Percentiles rank a stretch among this genome's conserved stretches.
phyloP scores from a whole-genome alignment of 2,797 vertebrate genomes.

The Eulemur albifrons region DNA sequence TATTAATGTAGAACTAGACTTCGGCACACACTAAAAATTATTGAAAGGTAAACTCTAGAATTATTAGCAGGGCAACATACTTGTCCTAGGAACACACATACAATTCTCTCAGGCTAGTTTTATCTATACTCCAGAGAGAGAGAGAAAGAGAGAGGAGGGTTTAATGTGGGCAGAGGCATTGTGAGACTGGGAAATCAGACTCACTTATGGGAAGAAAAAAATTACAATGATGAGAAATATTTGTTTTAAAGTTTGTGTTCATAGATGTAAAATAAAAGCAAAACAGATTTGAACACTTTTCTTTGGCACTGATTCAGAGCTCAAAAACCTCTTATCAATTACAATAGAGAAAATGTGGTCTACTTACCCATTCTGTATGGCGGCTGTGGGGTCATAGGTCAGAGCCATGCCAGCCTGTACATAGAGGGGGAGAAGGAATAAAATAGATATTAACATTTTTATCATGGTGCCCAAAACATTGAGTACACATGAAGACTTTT shows the following conservation, averaged over 20 bases:
- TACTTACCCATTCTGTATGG: conserved; percentile 98
- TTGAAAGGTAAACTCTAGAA: neutral
- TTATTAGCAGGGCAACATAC: neutral
- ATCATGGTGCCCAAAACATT: conserved; percentile 40
- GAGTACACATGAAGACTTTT: neutral
- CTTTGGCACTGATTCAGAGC: conserved; percentile 48
- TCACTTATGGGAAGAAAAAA: neutral
- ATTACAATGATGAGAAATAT: neutral
- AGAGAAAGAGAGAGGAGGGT: neutral
- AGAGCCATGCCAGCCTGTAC: conserved; percentile 96
- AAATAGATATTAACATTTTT: conserved; percentile 79
- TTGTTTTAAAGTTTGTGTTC: neutral
- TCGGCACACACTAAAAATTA: neutral
- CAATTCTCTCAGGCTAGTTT: neutral
- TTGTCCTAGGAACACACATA: neutral
- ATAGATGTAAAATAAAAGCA: neutral
- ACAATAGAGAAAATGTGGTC: conserved; percentile 63
- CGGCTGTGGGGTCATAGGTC: conserved; percentile 95
- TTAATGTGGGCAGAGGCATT: neutral
- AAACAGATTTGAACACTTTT: neutral
- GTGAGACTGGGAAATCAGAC: neutral
- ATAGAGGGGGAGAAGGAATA: conserved; percentile 71
- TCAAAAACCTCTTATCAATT: conserved; percentile 48
- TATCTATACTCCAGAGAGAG: neutral
- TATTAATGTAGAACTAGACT: neutral